phyloP scores from a whole-genome alignment of 23 tunicate species.

The Ascidia mentula region DNA sequence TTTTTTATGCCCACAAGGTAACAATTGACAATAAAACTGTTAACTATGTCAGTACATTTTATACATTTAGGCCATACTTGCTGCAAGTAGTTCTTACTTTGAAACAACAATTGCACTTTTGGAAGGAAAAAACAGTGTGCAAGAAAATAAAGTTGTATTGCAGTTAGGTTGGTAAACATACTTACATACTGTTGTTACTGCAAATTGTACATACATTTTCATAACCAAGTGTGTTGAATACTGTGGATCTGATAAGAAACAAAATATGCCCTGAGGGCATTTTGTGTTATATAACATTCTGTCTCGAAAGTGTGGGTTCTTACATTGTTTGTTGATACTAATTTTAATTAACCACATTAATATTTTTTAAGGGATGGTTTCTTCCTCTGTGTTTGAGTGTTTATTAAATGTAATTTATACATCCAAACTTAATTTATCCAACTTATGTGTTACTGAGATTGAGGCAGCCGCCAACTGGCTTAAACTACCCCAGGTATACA shows the following conservation, averaged over 20 bases:
- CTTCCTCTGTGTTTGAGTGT: conserved; percentile 3
- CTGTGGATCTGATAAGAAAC: neutral
- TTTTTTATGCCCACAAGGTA: conserved; percentile 39
- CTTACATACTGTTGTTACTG: neutral
- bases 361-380: neutral
- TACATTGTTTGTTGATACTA: neutral
- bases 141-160: neutral
- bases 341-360: neutral
- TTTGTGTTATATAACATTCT: neutral
- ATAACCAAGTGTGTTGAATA: neutral
- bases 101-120: neutral
- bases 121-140: neutral
- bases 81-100: neutral
- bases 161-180: neutral
- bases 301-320: neutral
- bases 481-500: conserved; percentile 13
- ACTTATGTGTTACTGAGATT: conserved; percentile 15
- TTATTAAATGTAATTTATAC: conserved; percentile 29
- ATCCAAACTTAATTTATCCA: conserved; percentile 19
- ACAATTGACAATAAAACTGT: neutral
- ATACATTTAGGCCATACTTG: neutral
- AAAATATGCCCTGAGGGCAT: neutral
- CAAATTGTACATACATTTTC: too few relatives aligned
- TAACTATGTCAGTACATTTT: neutral
- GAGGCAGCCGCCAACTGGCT: conserved; percentile 27